A percentile compares a stretch with the other conserved stretches of the same genome.
phyloP scores from a whole-genome alignment of 2,797 vertebrate species.

The Eupleurogrammus muticus region DNA sequence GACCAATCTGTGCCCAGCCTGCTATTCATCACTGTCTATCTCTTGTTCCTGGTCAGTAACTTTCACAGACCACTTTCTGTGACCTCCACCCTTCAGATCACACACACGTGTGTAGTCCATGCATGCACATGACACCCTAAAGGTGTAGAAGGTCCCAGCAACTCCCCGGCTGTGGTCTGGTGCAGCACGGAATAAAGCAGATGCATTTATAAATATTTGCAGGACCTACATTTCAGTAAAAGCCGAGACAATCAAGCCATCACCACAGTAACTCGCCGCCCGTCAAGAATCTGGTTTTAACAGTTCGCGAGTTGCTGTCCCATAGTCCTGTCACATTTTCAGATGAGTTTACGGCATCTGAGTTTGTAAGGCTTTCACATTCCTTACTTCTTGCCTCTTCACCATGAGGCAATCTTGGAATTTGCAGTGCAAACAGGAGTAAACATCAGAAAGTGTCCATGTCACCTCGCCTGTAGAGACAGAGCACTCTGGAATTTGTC shows the following conservation, averaged over 20 bases:
- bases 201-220: constrained; percentile 61
- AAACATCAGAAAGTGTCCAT: constrained; percentile 69
- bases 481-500: constrained; percentile 69
- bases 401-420: constrained; percentile 77
- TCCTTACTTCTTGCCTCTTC: constrained; percentile 65
- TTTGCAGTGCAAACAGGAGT: constrained; percentile 76
- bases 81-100: constrained; percentile 38
- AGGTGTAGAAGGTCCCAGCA: not conserved
- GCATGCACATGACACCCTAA: not conserved
- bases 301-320: constrained; percentile 34
- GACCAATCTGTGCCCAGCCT: constrained; percentile 27
- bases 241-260: constrained; percentile 32
- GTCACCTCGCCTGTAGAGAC: constrained; percentile 62
- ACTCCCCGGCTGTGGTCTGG: not conserved
- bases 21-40: constrained; percentile 41
- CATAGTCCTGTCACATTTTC: constrained; percentile 51
- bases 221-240: constrained; percentile 67
- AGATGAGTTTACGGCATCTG: constrained; percentile 70
- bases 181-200: constrained; percentile 22
- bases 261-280: constrained; percentile 46
- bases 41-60: constrained; percentile 1
- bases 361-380: constrained; percentile 65
- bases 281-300: constrained; percentile 56
- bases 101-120: constrained; percentile 10
- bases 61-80: constrained; percentile 43